Base-by-base conservation (phyloP, 1,140 invertebrate species). In the Sipha flava region DNA sequence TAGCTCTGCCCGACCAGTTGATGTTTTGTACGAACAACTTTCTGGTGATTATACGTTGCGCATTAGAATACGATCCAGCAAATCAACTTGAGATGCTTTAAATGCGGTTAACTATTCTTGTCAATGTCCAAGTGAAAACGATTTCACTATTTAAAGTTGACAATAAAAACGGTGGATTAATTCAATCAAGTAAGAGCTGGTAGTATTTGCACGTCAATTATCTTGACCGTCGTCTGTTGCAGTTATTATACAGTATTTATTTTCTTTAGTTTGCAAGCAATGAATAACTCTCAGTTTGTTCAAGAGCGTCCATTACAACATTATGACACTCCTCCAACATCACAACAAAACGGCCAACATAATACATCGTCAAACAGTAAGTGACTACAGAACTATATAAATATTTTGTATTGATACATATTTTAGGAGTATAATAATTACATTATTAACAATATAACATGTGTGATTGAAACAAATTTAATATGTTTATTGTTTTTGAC, bases 341-440 rank as follows among this genome's bases (percentile, higher is more conserved):
- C 47, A 14, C 70, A 73, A 52, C 70, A 73, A 49, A 70, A 70
- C 18, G 26, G 47, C 54, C 70, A 73, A 49, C 47, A 73, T 12
- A 21, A 73, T 54, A 10, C 7, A 54, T 37, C 31, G 23, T 37
- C 70, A 23, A 73, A 37, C 29, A 34, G 70, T 73, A 72, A 49
- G 68, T 47, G 49, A n/a, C 23, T n/a, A n/a, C n/a, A n/a, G 49
- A 68, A 7, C 16, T 45, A 2, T 29, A n/a, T 47, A 23, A 47
- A 72, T 49, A 4, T n/a, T 29, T 66, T n/a, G n/a, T n/a, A n/a
- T n/a, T n/a, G n/a, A n/a, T n/a, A n/a, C n/a, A n/a, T n/a, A n/a
- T n/a, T n/a, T n/a, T n/a, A n/a, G n/a, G n/a, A n/a, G n/a, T n/a
- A n/a, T n/a, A n/a, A n/a, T n/a, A n/a, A n/a, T n/a, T n/a, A n/a